A percentile compares a stretch with the other conserved stretches of the same genome.
These are phyloP conservation scores for Festucalex cinctus DNA, from an alignment of 2,113 vertebrate genomes.

Conservation along the genomic window DNA sequence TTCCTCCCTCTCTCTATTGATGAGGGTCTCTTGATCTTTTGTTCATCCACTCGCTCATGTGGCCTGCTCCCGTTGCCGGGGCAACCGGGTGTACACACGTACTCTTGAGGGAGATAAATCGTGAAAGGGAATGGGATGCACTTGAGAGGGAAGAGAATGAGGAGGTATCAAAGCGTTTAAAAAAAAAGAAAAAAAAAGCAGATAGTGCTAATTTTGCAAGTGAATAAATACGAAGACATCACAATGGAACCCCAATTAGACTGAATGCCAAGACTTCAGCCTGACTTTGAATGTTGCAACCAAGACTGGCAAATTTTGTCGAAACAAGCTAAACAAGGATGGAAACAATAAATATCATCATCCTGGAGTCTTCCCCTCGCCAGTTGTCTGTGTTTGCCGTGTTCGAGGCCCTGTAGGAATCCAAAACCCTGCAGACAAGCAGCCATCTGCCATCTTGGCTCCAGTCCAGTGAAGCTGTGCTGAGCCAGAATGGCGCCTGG, in stretches of 20 bases:
- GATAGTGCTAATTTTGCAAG: neutral
- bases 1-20: constrained; percentile 19
- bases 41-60: constrained; percentile 61
- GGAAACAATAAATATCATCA: constrained; percentile 34
- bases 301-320: neutral
- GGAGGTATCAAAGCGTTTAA: neutral
- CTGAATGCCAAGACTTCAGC: neutral
- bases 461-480: constrained; percentile 42
- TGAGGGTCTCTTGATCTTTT: constrained; percentile 64
- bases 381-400: constrained; percentile 57
- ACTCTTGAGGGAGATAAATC: constrained; percentile 48
- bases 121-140: constrained; percentile 34
- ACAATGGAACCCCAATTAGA: neutral
- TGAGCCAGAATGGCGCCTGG: constrained; percentile 60
- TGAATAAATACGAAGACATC: neutral
- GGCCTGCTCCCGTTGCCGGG: constrained; percentile 55
- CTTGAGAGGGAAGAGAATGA: constrained; percentile 12
- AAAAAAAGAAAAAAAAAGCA: neutral
- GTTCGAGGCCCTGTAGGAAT: constrained; percentile 51
- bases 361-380: constrained; percentile 41
- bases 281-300: neutral
- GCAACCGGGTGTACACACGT: constrained; percentile 56
- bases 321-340: constrained; percentile 1
- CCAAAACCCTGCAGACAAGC: constrained; percentile 63
- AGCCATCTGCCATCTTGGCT: constrained; percentile 75